phyloP scores from a whole-genome alignment of 2,797 vertebrate species.

The Glossophaga mutica region DNA sequence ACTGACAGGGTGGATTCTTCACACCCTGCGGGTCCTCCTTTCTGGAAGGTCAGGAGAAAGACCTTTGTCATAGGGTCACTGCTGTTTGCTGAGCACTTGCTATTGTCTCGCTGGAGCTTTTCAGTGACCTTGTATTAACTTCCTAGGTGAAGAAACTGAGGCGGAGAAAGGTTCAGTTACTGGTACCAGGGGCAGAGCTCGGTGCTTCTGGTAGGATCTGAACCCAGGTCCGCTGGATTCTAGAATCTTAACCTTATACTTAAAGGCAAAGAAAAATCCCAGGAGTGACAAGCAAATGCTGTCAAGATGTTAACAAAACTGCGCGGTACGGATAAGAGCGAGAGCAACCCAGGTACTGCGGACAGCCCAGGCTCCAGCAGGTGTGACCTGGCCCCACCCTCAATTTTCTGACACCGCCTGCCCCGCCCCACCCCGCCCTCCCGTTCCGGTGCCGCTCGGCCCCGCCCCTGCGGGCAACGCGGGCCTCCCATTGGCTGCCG shows the following conservation, averaged over 20 bases:
- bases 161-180: background rate
- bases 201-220: background rate
- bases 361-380: rapidly evolving
- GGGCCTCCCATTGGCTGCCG: slow-evolving; percentile 83
- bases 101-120: background rate
- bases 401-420: rapidly evolving
- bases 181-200: background rate
- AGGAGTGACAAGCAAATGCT: background rate
- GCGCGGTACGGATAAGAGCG: background rate
- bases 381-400: background rate
- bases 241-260: background rate
- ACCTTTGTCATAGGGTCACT: background rate
- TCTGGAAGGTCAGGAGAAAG: background rate
- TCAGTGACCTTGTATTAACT: background rate
- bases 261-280: background rate
- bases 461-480: slow-evolving; percentile 75
- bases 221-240: background rate
- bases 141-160: background rate
- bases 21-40: background rate
- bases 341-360: background rate
- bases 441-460: slow-evolving; percentile 47
- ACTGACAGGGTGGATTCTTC: background rate
- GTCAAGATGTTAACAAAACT: background rate
- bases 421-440: background rate
- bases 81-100: background rate